Conservation (phyloP, 2,113 vertebrate species). For the Charadrius vociferus region DNA sequence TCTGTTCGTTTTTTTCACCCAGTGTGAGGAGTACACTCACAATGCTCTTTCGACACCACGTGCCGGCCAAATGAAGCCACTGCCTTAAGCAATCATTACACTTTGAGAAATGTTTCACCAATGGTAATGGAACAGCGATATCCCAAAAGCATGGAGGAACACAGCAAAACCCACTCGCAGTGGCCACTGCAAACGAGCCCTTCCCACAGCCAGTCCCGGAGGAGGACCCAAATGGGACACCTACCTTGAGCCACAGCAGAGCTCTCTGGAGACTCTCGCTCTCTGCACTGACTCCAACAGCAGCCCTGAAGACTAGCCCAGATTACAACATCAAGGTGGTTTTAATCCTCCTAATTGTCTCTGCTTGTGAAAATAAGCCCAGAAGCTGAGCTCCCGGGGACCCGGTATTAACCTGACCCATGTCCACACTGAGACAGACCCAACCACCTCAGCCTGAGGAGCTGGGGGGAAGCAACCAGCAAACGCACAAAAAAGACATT, state of each 20-base stretch:
- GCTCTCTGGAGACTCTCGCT: neutral
- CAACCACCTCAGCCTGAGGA: neutral
- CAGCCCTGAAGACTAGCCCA: neutral
- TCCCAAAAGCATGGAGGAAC: neutral
- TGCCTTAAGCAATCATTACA: neutral
- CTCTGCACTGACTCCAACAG: neutral
- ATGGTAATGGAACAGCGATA: neutral
- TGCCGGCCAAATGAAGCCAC: neutral
- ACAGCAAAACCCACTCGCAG: neutral
- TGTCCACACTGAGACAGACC: neutral
- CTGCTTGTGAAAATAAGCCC: neutral
- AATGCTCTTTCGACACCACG: neutral
- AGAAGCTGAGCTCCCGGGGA: neutral
- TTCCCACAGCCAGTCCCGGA: neutral
- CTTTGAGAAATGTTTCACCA: neutral
- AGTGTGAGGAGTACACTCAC: neutral
- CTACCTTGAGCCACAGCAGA: neutral
- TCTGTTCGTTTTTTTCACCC: neutral
- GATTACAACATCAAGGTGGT: neutral
- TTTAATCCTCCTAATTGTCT: neutral
- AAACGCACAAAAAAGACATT: neutral
- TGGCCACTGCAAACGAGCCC: neutral
- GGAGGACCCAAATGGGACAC: neutral
- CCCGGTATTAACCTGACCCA: neutral
- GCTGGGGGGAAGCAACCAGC: neutral